A percentile compares a stretch with the other conserved stretches of the same genome.
These are phyloP conservation scores for Drosophila quasianomalipes DNA, from an alignment of 2,888 invertebrate genomes.

Conservation along the genomic window DNA sequence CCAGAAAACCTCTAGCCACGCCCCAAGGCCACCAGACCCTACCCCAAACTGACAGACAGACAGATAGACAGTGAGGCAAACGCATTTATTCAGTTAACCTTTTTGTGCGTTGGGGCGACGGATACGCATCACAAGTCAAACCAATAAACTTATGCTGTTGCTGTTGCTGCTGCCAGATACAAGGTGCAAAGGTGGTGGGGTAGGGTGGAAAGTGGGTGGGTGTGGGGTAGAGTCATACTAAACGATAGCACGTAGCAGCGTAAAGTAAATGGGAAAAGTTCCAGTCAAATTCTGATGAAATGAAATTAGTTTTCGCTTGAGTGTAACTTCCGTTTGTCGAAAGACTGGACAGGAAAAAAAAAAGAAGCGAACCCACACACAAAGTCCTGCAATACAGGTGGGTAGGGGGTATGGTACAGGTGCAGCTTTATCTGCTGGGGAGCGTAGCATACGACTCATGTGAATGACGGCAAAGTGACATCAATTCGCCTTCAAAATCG, in stretches of 20 bases:
- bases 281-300: conserved; percentile 74
- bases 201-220: too few species aligned
- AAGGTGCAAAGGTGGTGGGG: background rate
- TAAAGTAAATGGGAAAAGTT: conserved; percentile 71
- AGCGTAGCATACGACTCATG: conserved; percentile 44
- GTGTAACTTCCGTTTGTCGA: conserved; percentile 68
- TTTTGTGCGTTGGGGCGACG: conserved; percentile 31
- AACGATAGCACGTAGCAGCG: conserved; percentile 67
- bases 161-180: background rate
- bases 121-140: conserved; percentile 60
- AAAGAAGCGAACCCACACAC: conserved; percentile 11
- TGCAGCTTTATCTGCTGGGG: conserved; percentile 54
- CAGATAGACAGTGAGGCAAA: conserved; percentile 21
- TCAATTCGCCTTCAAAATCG: conserved; percentile 66
- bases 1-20: conserved; percentile 8
- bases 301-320: conserved; percentile 75
- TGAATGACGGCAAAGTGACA: conserved; percentile 67
- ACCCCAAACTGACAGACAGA: background rate
- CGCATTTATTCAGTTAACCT: conserved; percentile 66
- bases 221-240: conserved; percentile 38
- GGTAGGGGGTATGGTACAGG: conserved; percentile 8
- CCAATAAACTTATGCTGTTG: conserved; percentile 60
- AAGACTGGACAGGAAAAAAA: conserved; percentile 50
- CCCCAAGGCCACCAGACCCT: conserved; percentile 1
- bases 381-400: conserved; percentile 38